A percentile compares a stretch with the other conserved stretches of the same genome.
Evolutionary conservation across 1,140 invertebrate genomes (phyloP).

Genomic region (Formica selysi): DNA sequence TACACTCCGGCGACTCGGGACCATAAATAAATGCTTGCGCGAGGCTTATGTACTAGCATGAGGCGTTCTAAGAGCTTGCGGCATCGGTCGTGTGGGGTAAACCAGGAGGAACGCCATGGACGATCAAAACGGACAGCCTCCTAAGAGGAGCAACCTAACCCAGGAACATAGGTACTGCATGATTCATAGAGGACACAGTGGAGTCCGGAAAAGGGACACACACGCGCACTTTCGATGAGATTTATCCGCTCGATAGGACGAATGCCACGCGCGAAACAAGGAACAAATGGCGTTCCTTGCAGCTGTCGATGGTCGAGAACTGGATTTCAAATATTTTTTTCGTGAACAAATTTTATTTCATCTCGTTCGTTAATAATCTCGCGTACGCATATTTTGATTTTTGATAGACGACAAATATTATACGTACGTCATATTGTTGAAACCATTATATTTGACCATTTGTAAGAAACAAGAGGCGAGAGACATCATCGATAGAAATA

Average conservation of each 20-base stretch:
- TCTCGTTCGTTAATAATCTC: conserved; percentile 9
- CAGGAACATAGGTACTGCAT: conserved; percentile 76
- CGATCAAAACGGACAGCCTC: conserved; percentile 83
- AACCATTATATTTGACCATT: neutral
- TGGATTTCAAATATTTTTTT: conserved; percentile 25
- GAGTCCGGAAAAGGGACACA: conserved; percentile 58
- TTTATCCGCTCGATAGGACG: conserved; percentile 64
- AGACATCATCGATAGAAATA: conserved; percentile 14
- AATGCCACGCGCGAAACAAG: conserved; percentile 54
- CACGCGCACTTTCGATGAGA: conserved; percentile 70
- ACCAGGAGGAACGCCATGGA: conserved; percentile 83
- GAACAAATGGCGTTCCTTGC: conserved; percentile 59
- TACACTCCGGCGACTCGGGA: conserved; percentile 82
- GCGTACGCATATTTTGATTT: neutral
- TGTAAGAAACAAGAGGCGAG: neutral
- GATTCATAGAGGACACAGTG: conserved; percentile 78
- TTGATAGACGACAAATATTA: neutral
- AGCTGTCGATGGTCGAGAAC: conserved; percentile 42
- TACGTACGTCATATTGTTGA: neutral
- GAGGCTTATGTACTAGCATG: conserved; percentile 79
- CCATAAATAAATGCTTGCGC: conserved; percentile 85
- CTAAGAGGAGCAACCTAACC: conserved; percentile 79
- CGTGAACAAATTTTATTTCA: neutral
- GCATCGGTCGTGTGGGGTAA: conserved; percentile 76
- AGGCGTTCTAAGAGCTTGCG: conserved; percentile 75